Evolutionary conservation across 2,797 vertebrate species (phyloP).

Genomic region (Microctenopoma stevenorrisi): DNA sequence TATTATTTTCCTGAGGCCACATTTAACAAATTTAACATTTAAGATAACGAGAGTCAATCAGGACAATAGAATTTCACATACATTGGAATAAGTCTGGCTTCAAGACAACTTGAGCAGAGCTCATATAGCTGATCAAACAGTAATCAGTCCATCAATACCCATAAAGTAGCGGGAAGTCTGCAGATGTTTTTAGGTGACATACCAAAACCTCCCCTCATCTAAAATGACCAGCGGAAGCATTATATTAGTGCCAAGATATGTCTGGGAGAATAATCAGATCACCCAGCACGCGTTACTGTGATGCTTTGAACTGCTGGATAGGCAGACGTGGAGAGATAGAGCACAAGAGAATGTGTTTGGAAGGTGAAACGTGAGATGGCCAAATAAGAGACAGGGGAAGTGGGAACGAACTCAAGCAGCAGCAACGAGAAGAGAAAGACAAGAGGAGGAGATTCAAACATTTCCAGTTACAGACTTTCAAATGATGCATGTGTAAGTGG

Average conservation of each 20-base stretch:
- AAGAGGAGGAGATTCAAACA: slow-evolving; percentile 23
- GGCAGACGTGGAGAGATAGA: slow-evolving; percentile 28
- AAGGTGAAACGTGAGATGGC: slow-evolving; percentile 51
- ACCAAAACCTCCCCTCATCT: slow-evolving; percentile 41
- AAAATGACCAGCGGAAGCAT: slow-evolving; percentile 47
- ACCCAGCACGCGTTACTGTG: slow-evolving; percentile 48
- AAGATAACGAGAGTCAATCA: not conserved
- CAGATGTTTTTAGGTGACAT: slow-evolving; percentile 43
- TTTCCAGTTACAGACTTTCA: slow-evolving; percentile 11
- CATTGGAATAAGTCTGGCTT: not conserved
- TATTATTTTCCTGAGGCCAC: slow-evolving; percentile 15
- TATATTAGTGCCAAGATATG: slow-evolving; percentile 42
- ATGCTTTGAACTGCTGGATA: slow-evolving; percentile 38
- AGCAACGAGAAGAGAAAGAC: not conserved
- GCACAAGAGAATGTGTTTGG: slow-evolving; percentile 35
- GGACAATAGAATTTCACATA: not conserved
- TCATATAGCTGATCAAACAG: slow-evolving; percentile 50
- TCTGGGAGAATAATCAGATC: slow-evolving; percentile 59
- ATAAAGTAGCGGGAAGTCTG: slow-evolving; percentile 56
- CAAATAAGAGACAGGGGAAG: slow-evolving; percentile 22
- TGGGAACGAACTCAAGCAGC: slow-evolving; percentile 2
- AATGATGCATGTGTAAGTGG: slow-evolving; percentile 13
- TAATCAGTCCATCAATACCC: slow-evolving; percentile 62
- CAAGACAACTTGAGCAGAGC: slow-evolving; percentile 21
- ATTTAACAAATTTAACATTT: not conserved